Evolutionary conservation across 1,140 invertebrate genomes (phyloP).

Genomic region (Amyelois transitella): DNA sequence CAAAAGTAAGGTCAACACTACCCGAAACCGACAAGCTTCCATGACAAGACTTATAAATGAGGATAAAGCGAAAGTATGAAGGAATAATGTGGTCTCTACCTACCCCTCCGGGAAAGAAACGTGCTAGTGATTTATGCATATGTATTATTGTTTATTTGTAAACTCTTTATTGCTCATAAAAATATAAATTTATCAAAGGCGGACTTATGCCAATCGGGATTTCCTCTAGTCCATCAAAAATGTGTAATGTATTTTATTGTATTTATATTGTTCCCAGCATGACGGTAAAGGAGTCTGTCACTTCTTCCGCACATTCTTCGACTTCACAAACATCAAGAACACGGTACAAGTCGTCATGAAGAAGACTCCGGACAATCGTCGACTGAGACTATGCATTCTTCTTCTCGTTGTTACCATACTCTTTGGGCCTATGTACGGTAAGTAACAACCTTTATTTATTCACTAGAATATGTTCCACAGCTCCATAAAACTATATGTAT

Average conservation of each 20-base stretch:
- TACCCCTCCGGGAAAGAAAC: neutral
- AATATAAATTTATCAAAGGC: neutral
- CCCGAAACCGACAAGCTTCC: too few species aligned
- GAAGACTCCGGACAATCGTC: conserved; percentile 38
- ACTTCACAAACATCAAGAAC: conserved; percentile 43
- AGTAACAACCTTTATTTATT: conserved; percentile 15
- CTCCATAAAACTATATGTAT: too few species aligned
- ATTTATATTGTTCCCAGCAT: conserved; percentile 31
- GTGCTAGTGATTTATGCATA: too few species aligned
- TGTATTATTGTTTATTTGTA: neutral
- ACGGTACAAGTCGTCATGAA: conserved; percentile 42
- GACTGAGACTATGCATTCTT: conserved; percentile 33
- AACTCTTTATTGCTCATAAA: too few species aligned
- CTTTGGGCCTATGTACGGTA: conserved; percentile 57
- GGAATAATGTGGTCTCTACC: neutral
- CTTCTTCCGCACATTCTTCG: conserved; percentile 44
- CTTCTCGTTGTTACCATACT: conserved; percentile 36
- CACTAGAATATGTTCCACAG: too few species aligned
- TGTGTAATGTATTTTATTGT: too few species aligned
- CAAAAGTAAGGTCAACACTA: too few species aligned
- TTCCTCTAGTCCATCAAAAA: neutral
- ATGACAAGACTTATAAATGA: too few species aligned
- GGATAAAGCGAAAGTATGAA: too few species aligned
- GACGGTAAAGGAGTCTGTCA: conserved; percentile 37
- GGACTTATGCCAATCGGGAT: too few species aligned